Evolutionary conservation across 1,140 invertebrate species (phyloP), one percentile per base, ranked within the genome.

Genomic region (Drosophila insularis): DNA sequence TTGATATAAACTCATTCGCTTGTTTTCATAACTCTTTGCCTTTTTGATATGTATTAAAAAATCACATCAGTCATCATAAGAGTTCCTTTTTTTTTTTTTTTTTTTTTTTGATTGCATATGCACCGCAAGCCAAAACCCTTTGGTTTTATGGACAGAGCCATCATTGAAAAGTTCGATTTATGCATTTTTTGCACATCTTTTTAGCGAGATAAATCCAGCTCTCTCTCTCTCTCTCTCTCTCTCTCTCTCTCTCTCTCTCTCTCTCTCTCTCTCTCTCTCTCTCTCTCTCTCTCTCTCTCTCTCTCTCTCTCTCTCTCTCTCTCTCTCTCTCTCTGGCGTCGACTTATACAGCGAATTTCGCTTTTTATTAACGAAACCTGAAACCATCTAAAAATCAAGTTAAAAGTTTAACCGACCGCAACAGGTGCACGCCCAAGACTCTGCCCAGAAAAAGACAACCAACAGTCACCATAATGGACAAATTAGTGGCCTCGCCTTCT

Each of bases 381-480:
- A 72, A 61, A 63, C 59, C 32, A 56, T 50, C 21, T 27, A 35
- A 54, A 78, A 86, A 71, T 75, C 65, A 74, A 65, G 70, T 74
- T 81, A 69, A 81, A 85, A 86, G 74, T 86, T 72, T 19, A 86
- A 69, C 65, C 64, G 78, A 86, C 74, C 78, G 81, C 81, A 85
- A 85, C 81, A 85, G 81, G 81, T 86, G 75, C 31, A 56, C 39
- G 43, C 31, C 68, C 72, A 67, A 65, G 56, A 63, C 46, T 39
- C 60, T 7, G 13, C 21, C 19, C 13, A 43, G 27, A 59, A 35
- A n/a, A 8, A 58, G 13, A 14, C 6, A 63, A 54, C 61, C 70
- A 70, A 60, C 53, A 54, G 66, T 63, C 67, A 46, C 64, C 70
- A 65, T 78, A 81, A 86, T 81, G 74, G 65, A 67, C 81, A 85